Evolutionary conservation across 2,113 vertebrate genomes (phyloP).

Genomic region (Crocuta crocuta): DNA sequence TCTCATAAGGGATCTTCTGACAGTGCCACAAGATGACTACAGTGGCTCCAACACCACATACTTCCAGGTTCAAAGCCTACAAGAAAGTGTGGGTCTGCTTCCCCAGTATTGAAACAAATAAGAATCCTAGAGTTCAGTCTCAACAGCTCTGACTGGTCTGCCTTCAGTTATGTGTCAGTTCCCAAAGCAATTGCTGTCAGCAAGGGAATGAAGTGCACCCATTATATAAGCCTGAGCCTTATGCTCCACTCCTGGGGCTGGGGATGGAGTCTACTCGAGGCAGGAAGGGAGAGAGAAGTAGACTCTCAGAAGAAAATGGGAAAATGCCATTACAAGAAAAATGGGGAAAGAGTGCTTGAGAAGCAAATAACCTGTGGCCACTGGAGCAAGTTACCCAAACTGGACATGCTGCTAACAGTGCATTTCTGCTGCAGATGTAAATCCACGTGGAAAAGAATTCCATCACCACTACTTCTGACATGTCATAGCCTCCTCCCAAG

Average conservation of each 20-base stretch:
- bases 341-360: neutral
- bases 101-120: neutral
- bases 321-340: neutral
- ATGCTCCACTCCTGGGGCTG: neutral
- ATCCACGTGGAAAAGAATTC: neutral
- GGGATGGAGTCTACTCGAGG: neutral
- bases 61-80: neutral
- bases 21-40: neutral
- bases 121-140: neutral
- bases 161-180: neutral
- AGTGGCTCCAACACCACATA: neutral
- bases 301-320: neutral
- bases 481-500: neutral
- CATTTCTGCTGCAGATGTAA: neutral
- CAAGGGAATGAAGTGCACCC: neutral
- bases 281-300: neutral
- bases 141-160: neutral
- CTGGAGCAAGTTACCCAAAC: neutral
- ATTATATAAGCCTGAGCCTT: neutral
- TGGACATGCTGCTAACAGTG: neutral
- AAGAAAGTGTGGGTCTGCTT: neutral
- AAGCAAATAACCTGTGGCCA: neutral
- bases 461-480: neutral
- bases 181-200: neutral
- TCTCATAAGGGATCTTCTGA: neutral